Percentiles rank a stretch among this genome's conserved stretches.
These are phyloP conservation scores for Gryon sp. DNA, from an alignment of 1,140 invertebrate species.

Conservation along the genomic window DNA sequence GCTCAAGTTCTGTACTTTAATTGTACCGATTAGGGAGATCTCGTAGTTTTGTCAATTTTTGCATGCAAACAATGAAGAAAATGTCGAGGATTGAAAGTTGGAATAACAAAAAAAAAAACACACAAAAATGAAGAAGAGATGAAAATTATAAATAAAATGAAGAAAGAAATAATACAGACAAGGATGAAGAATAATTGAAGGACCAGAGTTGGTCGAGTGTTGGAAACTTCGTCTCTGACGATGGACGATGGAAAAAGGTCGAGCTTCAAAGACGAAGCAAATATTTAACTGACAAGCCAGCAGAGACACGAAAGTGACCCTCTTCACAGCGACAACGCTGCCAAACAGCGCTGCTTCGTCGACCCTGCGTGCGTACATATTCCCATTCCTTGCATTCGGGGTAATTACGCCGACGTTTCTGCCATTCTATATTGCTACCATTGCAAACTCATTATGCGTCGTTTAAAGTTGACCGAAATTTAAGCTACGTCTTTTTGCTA, in stretches of 20 bases:
- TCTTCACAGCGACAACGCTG: conserved; percentile 37
- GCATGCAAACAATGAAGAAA: no score
- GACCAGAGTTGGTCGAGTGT: neutral
- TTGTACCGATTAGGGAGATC: conserved; percentile 24
- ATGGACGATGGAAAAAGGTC: conserved; percentile 15
- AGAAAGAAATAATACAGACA: no score
- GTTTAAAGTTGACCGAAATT: conserved; percentile 16
- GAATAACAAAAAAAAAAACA: neutral
- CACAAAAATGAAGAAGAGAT: neutral
- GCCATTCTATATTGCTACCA: conserved; percentile 6
- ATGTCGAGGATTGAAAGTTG: neutral
- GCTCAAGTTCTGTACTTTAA: conserved; percentile 40
- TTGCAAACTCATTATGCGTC: conserved; percentile 37
- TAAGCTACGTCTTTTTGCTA: neutral
- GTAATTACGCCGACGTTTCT: conserved; percentile 35
- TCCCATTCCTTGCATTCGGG: neutral
- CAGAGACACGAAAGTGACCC: conserved; percentile 48
- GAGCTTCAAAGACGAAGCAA: conserved; percentile 25
- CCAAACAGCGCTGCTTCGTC: conserved; percentile 40
- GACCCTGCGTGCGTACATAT: conserved; percentile 4
- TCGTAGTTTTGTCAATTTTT: conserved; percentile 11
- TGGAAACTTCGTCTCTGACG: conserved; percentile 5
- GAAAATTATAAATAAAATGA: no score
- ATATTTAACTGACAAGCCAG: conserved; percentile 42
- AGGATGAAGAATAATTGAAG: conserved; percentile 1